Evolutionary conservation across 2,113 vertebrate species (phyloP).

Genomic region (Hippocampus barbouri): DNA sequence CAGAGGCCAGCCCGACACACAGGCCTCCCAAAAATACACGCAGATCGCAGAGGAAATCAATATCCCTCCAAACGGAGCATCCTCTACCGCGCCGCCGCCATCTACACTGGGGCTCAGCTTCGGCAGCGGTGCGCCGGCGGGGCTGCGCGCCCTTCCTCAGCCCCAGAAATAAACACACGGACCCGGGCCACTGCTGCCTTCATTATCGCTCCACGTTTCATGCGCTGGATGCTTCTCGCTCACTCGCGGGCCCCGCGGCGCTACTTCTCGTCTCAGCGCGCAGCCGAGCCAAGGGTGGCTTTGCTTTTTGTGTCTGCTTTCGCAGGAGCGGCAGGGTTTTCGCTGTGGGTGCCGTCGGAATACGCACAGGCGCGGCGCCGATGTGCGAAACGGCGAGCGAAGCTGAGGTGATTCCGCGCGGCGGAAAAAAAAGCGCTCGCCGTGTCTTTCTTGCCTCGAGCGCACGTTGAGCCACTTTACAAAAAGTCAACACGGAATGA

Average conservation of each 20-base stretch:
- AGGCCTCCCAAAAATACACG: conserved; percentile 77
- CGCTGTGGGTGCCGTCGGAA: conserved; percentile 61
- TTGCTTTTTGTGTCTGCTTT: conserved; percentile 68
- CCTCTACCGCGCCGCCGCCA: conserved; percentile 66
- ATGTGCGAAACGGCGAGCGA: conserved; percentile 54
- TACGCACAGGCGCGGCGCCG: conserved; percentile 43
- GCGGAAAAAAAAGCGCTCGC: conserved; percentile 44
- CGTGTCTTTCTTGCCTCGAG: conserved; percentile 55
- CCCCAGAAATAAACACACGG: conserved; percentile 75
- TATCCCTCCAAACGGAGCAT: conserved; percentile 70
- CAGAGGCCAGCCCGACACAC: conserved; percentile 75
- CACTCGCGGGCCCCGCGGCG: conserved; percentile 60
- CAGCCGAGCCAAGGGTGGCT: conserved; percentile 70
- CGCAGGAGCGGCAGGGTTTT: conserved; percentile 38
- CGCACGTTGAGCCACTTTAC: conserved; percentile 47
- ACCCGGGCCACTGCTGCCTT: conserved; percentile 72
- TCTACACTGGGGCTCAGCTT: conserved; percentile 71
- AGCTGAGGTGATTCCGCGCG: conserved; percentile 62
- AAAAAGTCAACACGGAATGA: conserved; percentile 36
- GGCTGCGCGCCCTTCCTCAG: conserved; percentile 68
- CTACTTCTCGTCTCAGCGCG: conserved; percentile 60
- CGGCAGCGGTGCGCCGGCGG: conserved; percentile 67
- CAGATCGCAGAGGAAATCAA: conserved; percentile 77
- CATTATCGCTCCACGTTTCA: conserved; percentile 76
- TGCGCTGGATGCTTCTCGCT: conserved; percentile 66